Evolutionary conservation across 2,113 vertebrate genomes (phyloP).

Genomic region (Upupa epops): DNA sequence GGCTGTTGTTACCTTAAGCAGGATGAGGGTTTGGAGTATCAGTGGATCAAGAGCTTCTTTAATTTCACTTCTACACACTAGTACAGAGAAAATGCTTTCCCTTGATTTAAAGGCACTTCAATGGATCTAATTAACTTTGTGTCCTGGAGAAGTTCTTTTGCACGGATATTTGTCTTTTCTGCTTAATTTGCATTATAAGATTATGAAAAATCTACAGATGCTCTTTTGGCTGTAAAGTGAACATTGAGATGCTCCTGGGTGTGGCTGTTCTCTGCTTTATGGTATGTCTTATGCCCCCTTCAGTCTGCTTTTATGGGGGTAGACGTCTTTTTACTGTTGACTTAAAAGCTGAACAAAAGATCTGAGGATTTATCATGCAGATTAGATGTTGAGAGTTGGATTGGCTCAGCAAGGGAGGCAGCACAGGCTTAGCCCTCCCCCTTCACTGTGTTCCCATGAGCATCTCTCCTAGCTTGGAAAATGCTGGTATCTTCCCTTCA

Average conservation of each 20-base stretch:
- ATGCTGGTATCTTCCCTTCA: background rate
- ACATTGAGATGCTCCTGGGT: fast-evolving
- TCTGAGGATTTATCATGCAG: background rate
- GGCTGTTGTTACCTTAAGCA: background rate
- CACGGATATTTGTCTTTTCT: background rate
- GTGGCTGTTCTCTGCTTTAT: background rate
- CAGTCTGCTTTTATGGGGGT: background rate
- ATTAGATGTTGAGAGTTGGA: background rate
- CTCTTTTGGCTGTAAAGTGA: background rate
- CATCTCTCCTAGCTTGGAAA: background rate
- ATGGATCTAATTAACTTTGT: background rate
- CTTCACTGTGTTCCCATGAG: background rate
- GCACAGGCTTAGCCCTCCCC: background rate
- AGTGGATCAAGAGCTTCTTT: background rate
- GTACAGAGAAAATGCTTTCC: background rate
- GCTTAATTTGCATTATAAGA: background rate
- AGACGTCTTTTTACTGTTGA: background rate
- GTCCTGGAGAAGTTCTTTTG: background rate
- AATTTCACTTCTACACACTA: background rate
- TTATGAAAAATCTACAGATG: background rate
- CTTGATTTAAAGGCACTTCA: background rate
- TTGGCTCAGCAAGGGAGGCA: background rate
- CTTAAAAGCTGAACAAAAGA: background rate
- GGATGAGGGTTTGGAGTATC: background rate
- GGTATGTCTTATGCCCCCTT: background rate